Conservation (phyloP, 1,140 invertebrate species). For the Andricus grossulariae region DNA sequence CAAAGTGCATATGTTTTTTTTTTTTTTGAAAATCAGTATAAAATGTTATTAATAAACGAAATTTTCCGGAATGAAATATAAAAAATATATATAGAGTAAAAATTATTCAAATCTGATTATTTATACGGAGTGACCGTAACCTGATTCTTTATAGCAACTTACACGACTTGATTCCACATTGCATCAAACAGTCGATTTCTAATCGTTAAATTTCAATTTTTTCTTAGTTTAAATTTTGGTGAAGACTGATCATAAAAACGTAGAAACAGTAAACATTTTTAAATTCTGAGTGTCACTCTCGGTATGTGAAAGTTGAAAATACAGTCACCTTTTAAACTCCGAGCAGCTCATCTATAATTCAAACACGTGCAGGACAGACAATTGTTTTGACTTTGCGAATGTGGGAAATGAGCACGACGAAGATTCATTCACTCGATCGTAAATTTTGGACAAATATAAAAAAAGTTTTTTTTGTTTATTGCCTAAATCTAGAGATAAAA, state of each 20-base stretch:
- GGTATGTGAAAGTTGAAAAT: slow-evolving; percentile 19
- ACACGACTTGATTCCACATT: no score
- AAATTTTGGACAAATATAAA: not conserved
- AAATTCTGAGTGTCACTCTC: slow-evolving; percentile 20
- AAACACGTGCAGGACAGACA: slow-evolving; percentile 19
- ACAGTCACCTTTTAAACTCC: slow-evolving; percentile 25
- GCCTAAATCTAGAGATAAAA: not conserved
- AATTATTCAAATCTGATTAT: no score
- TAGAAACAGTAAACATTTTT: slow-evolving; percentile 12
- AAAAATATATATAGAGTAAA: no score
- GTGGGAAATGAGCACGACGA: not conserved
- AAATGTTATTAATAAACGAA: no score
- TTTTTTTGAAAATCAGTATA: no score
- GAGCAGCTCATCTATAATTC: slow-evolving; percentile 27
- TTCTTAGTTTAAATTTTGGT: not conserved
- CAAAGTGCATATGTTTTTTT: no score
- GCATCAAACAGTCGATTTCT: no score
- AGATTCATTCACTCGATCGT: not conserved
- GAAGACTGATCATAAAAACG: not conserved
- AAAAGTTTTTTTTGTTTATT: not conserved
- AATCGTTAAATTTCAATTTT: not conserved
- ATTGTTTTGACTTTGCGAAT: slow-evolving; percentile 26
- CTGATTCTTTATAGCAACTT: no score
- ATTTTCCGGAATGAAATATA: no score
- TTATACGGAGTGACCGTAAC: no score